phyloP scores from a whole-genome alignment of 2,888 invertebrate genomes.

The Microplitis deprimator region DNA sequence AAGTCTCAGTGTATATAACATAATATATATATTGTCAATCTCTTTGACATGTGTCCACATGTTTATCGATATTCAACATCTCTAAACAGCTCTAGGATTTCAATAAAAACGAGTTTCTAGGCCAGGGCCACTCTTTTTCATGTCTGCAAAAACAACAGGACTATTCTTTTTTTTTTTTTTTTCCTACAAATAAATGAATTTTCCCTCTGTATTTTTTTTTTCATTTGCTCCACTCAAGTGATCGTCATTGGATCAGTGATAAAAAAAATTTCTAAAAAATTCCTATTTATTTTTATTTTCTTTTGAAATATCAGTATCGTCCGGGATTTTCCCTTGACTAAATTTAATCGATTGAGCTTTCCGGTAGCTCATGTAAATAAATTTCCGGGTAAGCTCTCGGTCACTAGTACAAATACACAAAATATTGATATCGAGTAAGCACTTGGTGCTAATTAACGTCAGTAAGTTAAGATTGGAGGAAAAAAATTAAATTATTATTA shows the following conservation, averaged over 20 bases:
- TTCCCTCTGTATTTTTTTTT: constrained; percentile 4
- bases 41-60: constrained; percentile 14
- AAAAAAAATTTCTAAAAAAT: neutral
- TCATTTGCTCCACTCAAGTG: constrained; percentile 5
- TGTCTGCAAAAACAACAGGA: constrained; percentile 34
- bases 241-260: neutral
- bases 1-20: neutral
- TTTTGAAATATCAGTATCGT: constrained; percentile 18
- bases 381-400: constrained; percentile 27
- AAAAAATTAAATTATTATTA: too few relatives aligned
- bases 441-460: neutral
- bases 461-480: neutral
- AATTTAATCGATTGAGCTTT: constrained; percentile 35
- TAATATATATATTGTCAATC: constrained; percentile 20
- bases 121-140: constrained; percentile 48
- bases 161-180: constrained; percentile 36
- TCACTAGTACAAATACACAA: neutral
- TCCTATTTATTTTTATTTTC: neutral
- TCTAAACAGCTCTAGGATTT: constrained; percentile 44
- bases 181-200: neutral
- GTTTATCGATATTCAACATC: constrained; percentile 39
- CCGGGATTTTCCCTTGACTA: constrained; percentile 23
- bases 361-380: constrained; percentile 13
- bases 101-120: constrained; percentile 52
- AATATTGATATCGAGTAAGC: neutral